Base-by-base conservation (phyloP, 2,113 vertebrate species). In the Henicopernis longicauda region DNA sequence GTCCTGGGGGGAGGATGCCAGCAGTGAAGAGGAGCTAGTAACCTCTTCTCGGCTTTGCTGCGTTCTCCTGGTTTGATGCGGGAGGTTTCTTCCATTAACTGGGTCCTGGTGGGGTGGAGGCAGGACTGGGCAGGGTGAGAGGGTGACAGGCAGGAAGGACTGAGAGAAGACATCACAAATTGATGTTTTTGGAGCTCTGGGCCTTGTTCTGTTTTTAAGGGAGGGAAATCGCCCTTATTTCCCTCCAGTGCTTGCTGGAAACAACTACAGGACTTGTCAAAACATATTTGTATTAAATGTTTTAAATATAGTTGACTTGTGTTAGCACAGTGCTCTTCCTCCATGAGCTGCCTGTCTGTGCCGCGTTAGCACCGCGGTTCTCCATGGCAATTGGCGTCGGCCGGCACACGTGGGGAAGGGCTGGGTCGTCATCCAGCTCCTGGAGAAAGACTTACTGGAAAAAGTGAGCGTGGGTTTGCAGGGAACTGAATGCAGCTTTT, bases 271-370 rank as follows among this genome's bases (percentile, higher is more conserved):
- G 79, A 79, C 92, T 87, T 96, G 89, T 93, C 90, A 91, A 96
- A 90, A 93, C 91, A 96, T 23, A 42, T 89, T 80, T 82, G 89
- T 78, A 97, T 97, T 97, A 97, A 98, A 97, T 93, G 94, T 93
- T 93, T 97, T 94, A 92, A 93, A 84, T 74, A 71, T 3, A 95
- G 94, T 44, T 61, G 86, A 44, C 52, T 95, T 2, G 29, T 3
- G 77, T 69, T 63, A 70, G 66, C 79, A 77, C 70, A 26, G 76
- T 2, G 57, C 77, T 78, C 77, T 58, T 74, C 80, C 83, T 79
- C 38, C 3, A 4, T 7, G 73, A 49, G n/a, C 81, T 66, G 81
- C 93, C 71, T 42, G 38, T 17, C 84, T 23, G 49, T 0, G 11
- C 58, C 2, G 69, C 5, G 34, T 66, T 42, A 63, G 72, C 83